These are phyloP conservation scores for Cyclophora punctaria DNA, from an alignment of 2,888 invertebrate species.

Conservation along the genomic window DNA sequence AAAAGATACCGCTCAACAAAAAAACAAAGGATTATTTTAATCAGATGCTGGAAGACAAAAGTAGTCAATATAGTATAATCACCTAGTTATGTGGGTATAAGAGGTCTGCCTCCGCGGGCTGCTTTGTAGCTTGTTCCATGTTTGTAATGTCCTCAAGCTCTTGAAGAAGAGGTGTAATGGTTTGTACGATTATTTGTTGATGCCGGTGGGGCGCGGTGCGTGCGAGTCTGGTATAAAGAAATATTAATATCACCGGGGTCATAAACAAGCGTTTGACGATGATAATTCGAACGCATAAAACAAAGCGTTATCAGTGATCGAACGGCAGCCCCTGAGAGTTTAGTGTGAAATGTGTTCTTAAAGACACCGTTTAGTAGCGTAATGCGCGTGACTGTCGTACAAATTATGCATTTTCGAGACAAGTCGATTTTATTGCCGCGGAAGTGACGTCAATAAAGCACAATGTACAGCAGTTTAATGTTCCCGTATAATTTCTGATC, in stretches of 20 bases:
- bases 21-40: conserved; percentile 20
- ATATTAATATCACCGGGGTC: conserved; percentile 62
- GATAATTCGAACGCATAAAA: conserved; percentile 70
- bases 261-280: conserved; percentile 67
- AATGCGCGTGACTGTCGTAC: conserved; percentile 71
- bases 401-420: conserved; percentile 72
- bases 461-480: conserved; percentile 66
- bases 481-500: conserved; percentile 65
- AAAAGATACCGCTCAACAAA: conserved; percentile 59
- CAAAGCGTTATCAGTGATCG: conserved; percentile 69
- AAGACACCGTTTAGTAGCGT: conserved; percentile 73
- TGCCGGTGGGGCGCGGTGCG: conserved; percentile 34
- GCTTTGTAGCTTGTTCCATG: too few species aligned
- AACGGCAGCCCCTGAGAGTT: conserved; percentile 57
- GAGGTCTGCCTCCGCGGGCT: too few species aligned
- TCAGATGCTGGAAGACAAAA: conserved; percentile 4
- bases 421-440: conserved; percentile 69
- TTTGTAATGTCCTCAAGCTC: too few species aligned
- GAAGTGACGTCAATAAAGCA: conserved; percentile 74
- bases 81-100: too few species aligned
- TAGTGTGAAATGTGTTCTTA: conserved; percentile 73
- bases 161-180: too few species aligned
- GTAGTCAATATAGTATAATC: neutral
- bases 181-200: conserved; percentile 10
- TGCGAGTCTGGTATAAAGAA: conserved; percentile 59